Evolutionary conservation across 2,113 vertebrate genomes (phyloP).

Genomic region (Cygnus buccinator): DNA sequence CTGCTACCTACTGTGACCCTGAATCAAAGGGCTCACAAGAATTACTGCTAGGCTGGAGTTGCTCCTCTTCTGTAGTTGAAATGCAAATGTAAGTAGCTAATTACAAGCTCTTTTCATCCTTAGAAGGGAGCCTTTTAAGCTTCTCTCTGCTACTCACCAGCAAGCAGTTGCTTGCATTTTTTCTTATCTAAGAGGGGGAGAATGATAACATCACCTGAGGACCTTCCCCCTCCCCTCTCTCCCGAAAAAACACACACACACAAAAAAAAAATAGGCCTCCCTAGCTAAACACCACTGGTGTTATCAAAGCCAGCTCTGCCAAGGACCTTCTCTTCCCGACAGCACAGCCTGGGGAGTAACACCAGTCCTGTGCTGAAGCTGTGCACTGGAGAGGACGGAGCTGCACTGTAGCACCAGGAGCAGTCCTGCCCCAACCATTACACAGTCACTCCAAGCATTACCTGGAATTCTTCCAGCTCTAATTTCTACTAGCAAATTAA

Average conservation of each 20-base stretch:
- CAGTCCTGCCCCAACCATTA: background rate
- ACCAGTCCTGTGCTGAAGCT: background rate
- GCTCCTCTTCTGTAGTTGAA: background rate
- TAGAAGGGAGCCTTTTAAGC: background rate
- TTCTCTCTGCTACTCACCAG: background rate
- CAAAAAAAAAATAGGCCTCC: background rate
- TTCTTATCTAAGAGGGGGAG: background rate
- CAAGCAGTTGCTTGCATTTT: background rate
- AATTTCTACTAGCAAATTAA: background rate
- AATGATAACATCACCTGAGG: background rate
- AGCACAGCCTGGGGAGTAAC: background rate
- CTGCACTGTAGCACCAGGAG: background rate
- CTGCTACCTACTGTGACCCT: background rate
- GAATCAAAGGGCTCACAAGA: slow-evolving; percentile 6
- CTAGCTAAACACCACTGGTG: background rate
- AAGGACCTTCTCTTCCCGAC: background rate
- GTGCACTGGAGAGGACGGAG: background rate
- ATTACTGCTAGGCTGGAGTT: background rate
- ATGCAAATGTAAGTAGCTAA: slow-evolving; percentile 1
- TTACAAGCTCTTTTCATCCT: background rate
- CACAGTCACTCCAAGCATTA: background rate
- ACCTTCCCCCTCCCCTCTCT: too few relatives aligned
- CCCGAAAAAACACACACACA: too few relatives aligned
- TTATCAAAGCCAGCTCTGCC: background rate
- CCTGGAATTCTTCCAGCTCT: background rate